Percentiles rank a stretch among this genome's conserved stretches.
Conservation (phyloP, 2,888 invertebrate species). For the Drosophila suboccidentalis region DNA sequence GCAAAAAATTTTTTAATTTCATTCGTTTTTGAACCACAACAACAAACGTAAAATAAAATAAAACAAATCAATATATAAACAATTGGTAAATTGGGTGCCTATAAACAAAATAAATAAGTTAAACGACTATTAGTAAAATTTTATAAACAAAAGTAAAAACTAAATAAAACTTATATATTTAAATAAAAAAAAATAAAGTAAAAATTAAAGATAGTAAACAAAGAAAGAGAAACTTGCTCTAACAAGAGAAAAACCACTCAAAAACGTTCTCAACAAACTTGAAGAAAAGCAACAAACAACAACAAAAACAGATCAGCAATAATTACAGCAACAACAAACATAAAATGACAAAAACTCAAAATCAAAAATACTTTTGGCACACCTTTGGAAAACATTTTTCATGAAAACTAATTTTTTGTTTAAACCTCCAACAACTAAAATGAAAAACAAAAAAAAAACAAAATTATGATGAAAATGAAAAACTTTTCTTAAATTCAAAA, state of each 20-base stretch:
- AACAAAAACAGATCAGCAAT: slow-evolving; percentile 38
- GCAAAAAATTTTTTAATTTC: slow-evolving; percentile 25
- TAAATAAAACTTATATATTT: slow-evolving; percentile 69
- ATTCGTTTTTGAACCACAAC: slow-evolving; percentile 41
- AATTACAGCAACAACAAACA: slow-evolving; percentile 37
- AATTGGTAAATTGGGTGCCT: slow-evolving; percentile 85
- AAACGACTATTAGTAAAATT: slow-evolving; percentile 83
- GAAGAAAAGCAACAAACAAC: slow-evolving; percentile 43
- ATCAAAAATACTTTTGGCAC: slow-evolving; percentile 79
- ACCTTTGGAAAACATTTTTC: slow-evolving; percentile 84
- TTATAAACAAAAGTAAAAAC: slow-evolving; percentile 68
- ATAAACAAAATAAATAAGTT: slow-evolving; percentile 78
- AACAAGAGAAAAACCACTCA: slow-evolving; percentile 81
- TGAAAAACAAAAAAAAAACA: slow-evolving; percentile 18
- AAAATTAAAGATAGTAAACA: slow-evolving; percentile 57
- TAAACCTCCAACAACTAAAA: slow-evolving; percentile 21
- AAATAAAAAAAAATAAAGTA: slow-evolving; percentile 49
- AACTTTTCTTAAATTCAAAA: slow-evolving; percentile 77
- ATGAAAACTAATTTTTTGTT: slow-evolving; percentile 29
- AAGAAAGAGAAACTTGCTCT: slow-evolving; percentile 57
- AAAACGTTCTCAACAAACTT: slow-evolving; percentile 85
- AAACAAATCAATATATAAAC: slow-evolving; percentile 56
- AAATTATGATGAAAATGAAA: slow-evolving; percentile 24
- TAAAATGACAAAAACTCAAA: slow-evolving; percentile 56
- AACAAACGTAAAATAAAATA: slow-evolving; percentile 16